Evolutionary conservation across 2,888 invertebrate species (phyloP).

Genomic region (Cantharis nigra): DNA sequence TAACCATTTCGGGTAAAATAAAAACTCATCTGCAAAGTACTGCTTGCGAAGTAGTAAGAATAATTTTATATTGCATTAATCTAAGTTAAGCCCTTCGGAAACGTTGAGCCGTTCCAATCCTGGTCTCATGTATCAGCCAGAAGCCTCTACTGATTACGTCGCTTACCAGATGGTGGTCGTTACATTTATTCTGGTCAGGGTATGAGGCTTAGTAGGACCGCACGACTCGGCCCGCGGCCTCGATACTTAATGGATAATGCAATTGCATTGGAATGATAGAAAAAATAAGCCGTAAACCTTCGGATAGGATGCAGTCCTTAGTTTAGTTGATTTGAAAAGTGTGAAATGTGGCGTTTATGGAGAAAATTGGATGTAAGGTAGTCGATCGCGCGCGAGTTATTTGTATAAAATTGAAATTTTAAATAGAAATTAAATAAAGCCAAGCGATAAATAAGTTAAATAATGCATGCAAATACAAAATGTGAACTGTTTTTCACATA

Average conservation of each 20-base stretch:
- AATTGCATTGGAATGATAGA: not conserved
- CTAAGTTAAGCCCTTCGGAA: no score
- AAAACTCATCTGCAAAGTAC: no score
- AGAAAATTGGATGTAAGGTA: not conserved
- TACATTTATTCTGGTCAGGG: not conserved
- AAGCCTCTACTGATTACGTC: not conserved
- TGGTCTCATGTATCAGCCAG: not conserved
- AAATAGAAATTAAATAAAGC: not conserved
- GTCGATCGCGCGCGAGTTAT: not conserved
- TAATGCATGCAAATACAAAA: slow-evolving; percentile 5
- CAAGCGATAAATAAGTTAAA: not conserved
- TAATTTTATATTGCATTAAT: no score
- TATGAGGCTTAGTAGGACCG: not conserved
- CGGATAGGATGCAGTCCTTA: no score
- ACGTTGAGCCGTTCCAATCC: not conserved
- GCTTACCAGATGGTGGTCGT: not conserved
- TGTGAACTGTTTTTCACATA: slow-evolving; percentile 4
- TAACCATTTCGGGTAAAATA: no score
- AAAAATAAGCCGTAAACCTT: not conserved
- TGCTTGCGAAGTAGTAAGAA: no score
- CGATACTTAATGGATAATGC: not conserved
- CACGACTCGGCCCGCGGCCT: not conserved
- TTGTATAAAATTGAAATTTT: not conserved
- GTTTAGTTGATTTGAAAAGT: not conserved
- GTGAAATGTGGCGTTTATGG: not conserved